These are phyloP conservation scores for Cyphomyrmex costatus DNA, from an alignment of 1,140 invertebrate species.

Conservation along the genomic window DNA sequence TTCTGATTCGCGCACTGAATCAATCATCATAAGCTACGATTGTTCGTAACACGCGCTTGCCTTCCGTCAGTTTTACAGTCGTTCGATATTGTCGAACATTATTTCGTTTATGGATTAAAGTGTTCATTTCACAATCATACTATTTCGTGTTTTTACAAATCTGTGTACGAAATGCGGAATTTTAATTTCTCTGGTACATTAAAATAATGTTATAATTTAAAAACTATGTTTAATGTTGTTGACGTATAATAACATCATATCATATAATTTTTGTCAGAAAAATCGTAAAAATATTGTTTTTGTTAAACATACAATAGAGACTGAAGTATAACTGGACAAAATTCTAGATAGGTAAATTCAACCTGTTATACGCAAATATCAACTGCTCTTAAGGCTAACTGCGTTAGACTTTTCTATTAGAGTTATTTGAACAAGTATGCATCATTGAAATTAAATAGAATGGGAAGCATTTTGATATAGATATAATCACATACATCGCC, in stretches of 20 bases:
- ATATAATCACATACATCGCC: constrained; percentile 2
- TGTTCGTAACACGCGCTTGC: constrained; percentile 50
- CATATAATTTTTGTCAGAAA: background rate
- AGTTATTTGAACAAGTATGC: background rate
- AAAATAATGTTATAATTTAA: background rate
- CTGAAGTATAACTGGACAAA: background rate
- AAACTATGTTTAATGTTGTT: background rate
- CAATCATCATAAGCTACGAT: constrained; percentile 60
- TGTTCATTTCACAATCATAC: background rate
- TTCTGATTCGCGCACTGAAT: constrained; percentile 28
- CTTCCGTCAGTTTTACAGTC: constrained; percentile 34
- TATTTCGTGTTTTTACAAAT: background rate
- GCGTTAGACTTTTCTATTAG: background rate
- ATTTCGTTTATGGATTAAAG: constrained; percentile 18
- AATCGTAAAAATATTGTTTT: background rate
- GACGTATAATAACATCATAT: too few relatives aligned
- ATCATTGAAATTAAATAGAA: constrained; percentile 10
- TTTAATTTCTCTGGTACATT: background rate
- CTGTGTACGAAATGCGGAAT: background rate
- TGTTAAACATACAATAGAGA: background rate
- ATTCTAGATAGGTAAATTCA: too few relatives aligned
- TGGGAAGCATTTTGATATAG: constrained; percentile 20
- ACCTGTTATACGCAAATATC: background rate
- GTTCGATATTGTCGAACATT: background rate
- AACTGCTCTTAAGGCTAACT: too few relatives aligned